Base-by-base conservation (phyloP, 1,140 invertebrate species). In the Aphidius ervi region DNA sequence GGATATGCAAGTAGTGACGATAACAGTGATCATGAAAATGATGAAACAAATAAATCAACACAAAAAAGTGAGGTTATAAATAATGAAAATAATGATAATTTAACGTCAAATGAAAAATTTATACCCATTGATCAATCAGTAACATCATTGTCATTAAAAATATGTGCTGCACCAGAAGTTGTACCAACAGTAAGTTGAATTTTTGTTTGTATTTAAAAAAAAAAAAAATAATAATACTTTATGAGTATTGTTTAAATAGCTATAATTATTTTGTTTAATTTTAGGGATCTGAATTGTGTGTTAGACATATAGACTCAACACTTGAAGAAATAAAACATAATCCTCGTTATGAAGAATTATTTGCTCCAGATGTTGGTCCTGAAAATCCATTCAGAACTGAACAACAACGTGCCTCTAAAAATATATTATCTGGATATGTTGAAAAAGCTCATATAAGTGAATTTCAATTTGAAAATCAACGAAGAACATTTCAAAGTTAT, bases 401-500 rank as follows among this genome's bases (percentile, higher is more conserved):
- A 70, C 94, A 97, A 72, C 88, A 94, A 76, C 87, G 84, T 66
- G 90, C 94, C 3, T 72, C 82, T 2, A 93, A 94, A 74, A 99
- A 99, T 75, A 97, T 91, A 62, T 78, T 99, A 0, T 89, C 96
- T 37, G 98, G 97, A 9, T 97, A 88, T 83, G 91, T 98, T 5
- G 98, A 99, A 75, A 86, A 90, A 67, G 94, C 96, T 5, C 93
- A 98, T 78, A 87, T 99, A 40, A 98, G 89, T 81, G 92, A 94
- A 69, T 99, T 99, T 80, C 92, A 98, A 68, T 99, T 99, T 86
- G 97, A 99, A 80, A 96, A 94, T 75, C 96, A 99, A 73, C 84
- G 97, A 64, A 83, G 95, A 73, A 99, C 95, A 9, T 99, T 99
- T 78, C 83, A 87, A 41, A 94, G 92, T 72, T 97, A 92, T 81